Conservation (phyloP, 2,113 vertebrate genomes). For the Lepus europaeus region DNA sequence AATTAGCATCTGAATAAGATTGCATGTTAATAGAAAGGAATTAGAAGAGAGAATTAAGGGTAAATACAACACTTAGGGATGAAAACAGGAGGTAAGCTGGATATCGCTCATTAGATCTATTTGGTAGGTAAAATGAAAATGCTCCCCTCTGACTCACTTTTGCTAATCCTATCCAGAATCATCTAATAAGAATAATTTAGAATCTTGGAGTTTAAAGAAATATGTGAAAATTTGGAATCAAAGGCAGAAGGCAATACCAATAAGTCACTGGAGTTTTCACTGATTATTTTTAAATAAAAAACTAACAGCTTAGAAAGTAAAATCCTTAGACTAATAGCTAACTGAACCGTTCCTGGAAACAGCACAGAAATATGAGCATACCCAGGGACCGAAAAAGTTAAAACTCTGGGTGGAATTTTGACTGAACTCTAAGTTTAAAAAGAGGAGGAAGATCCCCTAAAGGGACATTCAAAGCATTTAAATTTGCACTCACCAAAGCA, state of each 20-base stretch:
- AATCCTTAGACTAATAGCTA: slow-evolving; percentile 51
- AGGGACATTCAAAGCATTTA: slow-evolving; percentile 76
- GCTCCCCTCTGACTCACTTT: neutral
- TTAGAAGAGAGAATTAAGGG: neutral
- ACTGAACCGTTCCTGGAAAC: neutral
- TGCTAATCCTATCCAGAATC: neutral
- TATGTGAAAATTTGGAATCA: neutral
- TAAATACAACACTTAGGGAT: neutral
- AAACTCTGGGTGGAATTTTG: slow-evolving; percentile 67
- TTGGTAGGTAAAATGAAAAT: neutral
- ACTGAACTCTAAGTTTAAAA: slow-evolving; percentile 54
- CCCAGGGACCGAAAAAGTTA: slow-evolving; percentile 63
- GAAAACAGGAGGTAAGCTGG: neutral
- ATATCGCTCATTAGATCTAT: neutral
- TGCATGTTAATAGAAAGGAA: neutral
- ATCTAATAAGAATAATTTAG: neutral
- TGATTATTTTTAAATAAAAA: slow-evolving; percentile 53
- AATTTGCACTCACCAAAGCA: slow-evolving; percentile 77
- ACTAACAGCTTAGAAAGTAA: slow-evolving; percentile 63
- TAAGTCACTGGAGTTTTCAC: neutral
- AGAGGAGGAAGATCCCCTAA: slow-evolving; percentile 70
- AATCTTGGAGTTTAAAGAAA: slow-evolving; percentile 29
- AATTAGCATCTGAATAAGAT: neutral
- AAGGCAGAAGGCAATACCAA: slow-evolving; percentile 24
- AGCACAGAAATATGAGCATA: slow-evolving; percentile 51